A percentile compares a stretch with the other conserved stretches of the same genome.
phyloP scores from a whole-genome alignment of 2,888 invertebrate genomes.

The Dichetophora obliterata region DNA sequence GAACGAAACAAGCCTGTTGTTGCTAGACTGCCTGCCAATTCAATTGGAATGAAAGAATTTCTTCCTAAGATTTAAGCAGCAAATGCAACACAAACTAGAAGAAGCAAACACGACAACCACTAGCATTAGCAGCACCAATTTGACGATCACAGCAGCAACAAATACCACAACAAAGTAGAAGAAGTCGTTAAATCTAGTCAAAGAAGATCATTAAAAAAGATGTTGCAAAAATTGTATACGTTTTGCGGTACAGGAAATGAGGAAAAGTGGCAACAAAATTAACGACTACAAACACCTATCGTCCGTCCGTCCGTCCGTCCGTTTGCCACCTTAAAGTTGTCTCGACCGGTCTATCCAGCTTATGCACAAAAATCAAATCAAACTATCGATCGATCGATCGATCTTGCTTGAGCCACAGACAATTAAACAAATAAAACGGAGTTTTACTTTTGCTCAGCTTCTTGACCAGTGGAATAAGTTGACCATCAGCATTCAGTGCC shows the following conservation, averaged over 20 bases:
- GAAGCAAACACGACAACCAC: constrained; percentile 18
- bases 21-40: constrained; percentile 37
- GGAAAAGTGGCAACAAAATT: constrained; percentile 8
- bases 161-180: background rate
- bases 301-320: too few species aligned
- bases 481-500: too few species aligned
- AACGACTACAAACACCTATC: background rate
- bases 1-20: background rate
- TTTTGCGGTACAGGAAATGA: background rate
- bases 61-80: constrained; percentile 48
- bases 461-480: background rate
- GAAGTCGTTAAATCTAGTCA: constrained; percentile 1
- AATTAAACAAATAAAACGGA: constrained; percentile 1
- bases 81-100: constrained; percentile 35
- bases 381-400: constrained; percentile 21
- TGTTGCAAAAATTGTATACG: background rate
- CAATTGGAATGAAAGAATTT: constrained; percentile 52
- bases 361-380: constrained; percentile 29
- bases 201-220: constrained; percentile 20
- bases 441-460: background rate
- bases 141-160: background rate
- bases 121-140: constrained; percentile 9
- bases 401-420: constrained; percentile 23
- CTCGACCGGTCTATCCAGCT: background rate
- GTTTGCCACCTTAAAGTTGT: constrained; percentile 5